Base-by-base conservation (phyloP, 53 echinoderm and acorn worm species). In the Holothuria scabra region DNA sequence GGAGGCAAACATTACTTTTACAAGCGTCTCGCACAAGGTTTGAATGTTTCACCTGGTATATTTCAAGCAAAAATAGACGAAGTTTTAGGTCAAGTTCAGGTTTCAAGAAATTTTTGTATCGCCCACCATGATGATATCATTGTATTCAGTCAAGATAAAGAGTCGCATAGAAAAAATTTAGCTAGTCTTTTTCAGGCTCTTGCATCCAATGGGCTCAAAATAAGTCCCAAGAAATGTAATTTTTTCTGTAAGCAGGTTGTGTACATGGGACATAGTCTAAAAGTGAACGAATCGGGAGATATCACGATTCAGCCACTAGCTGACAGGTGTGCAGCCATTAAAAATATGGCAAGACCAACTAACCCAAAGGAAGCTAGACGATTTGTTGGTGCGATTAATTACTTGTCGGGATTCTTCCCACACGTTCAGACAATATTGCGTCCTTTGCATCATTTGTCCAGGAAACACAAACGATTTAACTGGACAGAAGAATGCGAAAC, bases 101-200 rank as follows among this genome's bases (percentile, higher is more conserved):
- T 75, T 25, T 74, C 88, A 0, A 28, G 56, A 48, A 18, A 76
- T 13, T 84, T 84, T 76, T 84, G 89, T 58, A 89, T 89, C 55
- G 89, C 84, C 13, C 84, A 89, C 24, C 89, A 89, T 66, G 89
- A 89, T 23, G 84, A 66, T 55, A 89, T 89, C 21, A 84, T 89
- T 55, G 35, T 89, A 1, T 84, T 84, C 20, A 84, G 84, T 84
- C 78, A 60, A 0, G 79, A 76, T 37, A 84, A 84, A 29, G 44
- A 30, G 6, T 52, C 79, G 1, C 89, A 84, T 65, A 76, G 55
- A 5, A 25, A 55, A 37, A 66, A 89, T 67, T 76, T 88, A 76
- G 44, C 66, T 9, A 20, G 38, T 19, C 35, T 84, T 21, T 60
- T 75, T 18, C 33, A 85, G 14, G 63, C 48, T 44, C 62, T 85